phyloP scores from a whole-genome alignment of 2,888 invertebrate species.

The Automeris io region DNA sequence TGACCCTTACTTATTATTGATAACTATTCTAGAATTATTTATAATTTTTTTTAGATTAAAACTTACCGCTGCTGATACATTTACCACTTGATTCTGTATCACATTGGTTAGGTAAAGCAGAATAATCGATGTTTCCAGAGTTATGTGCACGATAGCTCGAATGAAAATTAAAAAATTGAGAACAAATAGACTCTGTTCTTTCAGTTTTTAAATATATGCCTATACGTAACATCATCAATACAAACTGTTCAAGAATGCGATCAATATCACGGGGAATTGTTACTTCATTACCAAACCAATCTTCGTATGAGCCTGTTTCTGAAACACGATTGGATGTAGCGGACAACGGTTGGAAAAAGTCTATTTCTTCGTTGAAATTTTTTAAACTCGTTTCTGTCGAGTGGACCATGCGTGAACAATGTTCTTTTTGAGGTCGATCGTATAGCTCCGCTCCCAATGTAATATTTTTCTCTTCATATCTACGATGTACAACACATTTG shows the following conservation, averaged over 20 bases:
- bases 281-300: constrained; percentile 53
- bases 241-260: constrained; percentile 63
- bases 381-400: constrained; percentile 28
- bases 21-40: too few species aligned
- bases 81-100: too few species aligned
- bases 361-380: constrained; percentile 22
- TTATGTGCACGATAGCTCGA: constrained; percentile 15
- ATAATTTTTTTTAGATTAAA: too few species aligned
- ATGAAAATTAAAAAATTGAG: constrained; percentile 20
- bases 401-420: constrained; percentile 19
- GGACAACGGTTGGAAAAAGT: constrained; percentile 24
- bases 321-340: constrained; percentile 31
- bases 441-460: constrained; percentile 9
- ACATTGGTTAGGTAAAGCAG: constrained; percentile 17
- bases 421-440: constrained; percentile 13
- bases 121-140: constrained; percentile 22
- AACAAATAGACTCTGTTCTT: constrained; percentile 23
- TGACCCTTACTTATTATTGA: too few species aligned
- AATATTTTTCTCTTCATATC: constrained; percentile 35
- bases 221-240: constrained; percentile 56
- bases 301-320: constrained; percentile 47
- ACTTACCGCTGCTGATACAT: too few species aligned
- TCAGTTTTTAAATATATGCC: constrained; percentile 41
- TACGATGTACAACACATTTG: constrained; percentile 13
- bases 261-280: constrained; percentile 53